A percentile compares a stretch with the other conserved stretches of the same genome.
Evolutionary conservation across 2,797 vertebrate genomes (phyloP).

Genomic region (Oreonectes daqikongensis): DNA sequence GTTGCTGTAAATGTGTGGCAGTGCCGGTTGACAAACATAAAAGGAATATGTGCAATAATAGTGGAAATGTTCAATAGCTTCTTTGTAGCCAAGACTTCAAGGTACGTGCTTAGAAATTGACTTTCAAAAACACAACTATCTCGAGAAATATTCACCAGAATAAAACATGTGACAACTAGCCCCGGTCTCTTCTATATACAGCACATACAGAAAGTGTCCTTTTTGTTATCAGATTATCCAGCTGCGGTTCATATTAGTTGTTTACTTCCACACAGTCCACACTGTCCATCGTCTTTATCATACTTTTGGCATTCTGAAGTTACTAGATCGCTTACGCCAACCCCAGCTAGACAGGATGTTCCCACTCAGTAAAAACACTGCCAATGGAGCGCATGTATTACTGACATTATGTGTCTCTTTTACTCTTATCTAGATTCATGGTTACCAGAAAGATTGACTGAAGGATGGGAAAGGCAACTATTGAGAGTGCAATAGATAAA

Average conservation of each 20-base stretch:
- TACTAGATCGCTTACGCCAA: not conserved
- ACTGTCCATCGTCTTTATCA: slow-evolving; percentile 18
- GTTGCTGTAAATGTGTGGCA: not conserved
- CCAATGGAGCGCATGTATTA: not conserved
- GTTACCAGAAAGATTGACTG: not conserved
- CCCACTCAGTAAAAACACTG: not conserved
- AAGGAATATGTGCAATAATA: not conserved
- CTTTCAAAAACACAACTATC: not conserved
- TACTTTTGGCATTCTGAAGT: slow-evolving; percentile 3
- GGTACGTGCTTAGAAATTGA: not conserved
- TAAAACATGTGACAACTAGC: not conserved
- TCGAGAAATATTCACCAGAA: not conserved
- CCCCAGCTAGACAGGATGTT: not conserved
- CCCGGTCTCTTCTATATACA: not conserved
- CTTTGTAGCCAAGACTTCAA: not conserved
- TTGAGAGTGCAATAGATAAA: not conserved
- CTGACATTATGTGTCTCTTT: not conserved
- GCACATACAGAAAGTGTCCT: not conserved
- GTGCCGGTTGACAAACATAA: not conserved
- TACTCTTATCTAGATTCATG: not conserved
- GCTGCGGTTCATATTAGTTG: not conserved
- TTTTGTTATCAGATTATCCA: not conserved
- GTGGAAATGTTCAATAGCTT: not conserved
- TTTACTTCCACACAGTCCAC: slow-evolving; percentile 2
- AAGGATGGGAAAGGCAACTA: not conserved